phyloP scores from a whole-genome alignment of 2,113 vertebrate genomes.

The Chaetura pelagica region DNA sequence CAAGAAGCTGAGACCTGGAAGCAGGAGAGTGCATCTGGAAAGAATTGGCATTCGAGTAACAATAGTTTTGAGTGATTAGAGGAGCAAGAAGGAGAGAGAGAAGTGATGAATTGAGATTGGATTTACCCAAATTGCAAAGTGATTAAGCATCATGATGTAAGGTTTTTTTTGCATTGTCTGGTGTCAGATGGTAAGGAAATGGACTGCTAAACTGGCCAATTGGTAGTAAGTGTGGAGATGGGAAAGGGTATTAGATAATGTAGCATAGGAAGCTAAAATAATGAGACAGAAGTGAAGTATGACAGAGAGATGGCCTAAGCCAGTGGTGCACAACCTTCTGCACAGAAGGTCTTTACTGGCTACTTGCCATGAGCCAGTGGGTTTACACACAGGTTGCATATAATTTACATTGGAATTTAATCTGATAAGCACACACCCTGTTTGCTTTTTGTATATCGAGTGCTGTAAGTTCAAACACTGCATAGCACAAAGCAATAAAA shows the following conservation, averaged over 20 bases:
- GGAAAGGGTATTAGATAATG: not conserved
- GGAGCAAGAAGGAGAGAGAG: not conserved
- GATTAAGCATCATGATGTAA: not conserved
- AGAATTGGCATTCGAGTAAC: not conserved
- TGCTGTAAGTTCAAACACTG: not conserved
- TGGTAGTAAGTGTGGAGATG: not conserved
- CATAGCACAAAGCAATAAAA: not conserved
- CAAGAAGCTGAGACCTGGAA: not conserved
- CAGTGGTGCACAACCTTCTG: not conserved
- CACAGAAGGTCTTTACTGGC: constrained; percentile 2
- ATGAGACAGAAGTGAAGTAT: not conserved
- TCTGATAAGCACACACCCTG: not conserved
- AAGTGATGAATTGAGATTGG: not conserved
- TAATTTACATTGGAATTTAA: constrained; percentile 17
- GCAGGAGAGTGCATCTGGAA: not conserved
- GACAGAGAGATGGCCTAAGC: not conserved
- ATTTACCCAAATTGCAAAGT: not conserved
- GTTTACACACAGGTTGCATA: not conserved
- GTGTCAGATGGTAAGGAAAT: not conserved
- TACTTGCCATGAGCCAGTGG: not conserved
- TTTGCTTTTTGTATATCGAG: constrained; percentile 12
- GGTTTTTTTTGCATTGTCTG: not conserved
- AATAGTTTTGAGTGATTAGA: not conserved
- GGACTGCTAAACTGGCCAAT: not conserved
- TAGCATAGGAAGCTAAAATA: not conserved